Evolutionary conservation across 2,888 invertebrate species (phyloP).

Genomic region (Zaprionus lineosus): DNA sequence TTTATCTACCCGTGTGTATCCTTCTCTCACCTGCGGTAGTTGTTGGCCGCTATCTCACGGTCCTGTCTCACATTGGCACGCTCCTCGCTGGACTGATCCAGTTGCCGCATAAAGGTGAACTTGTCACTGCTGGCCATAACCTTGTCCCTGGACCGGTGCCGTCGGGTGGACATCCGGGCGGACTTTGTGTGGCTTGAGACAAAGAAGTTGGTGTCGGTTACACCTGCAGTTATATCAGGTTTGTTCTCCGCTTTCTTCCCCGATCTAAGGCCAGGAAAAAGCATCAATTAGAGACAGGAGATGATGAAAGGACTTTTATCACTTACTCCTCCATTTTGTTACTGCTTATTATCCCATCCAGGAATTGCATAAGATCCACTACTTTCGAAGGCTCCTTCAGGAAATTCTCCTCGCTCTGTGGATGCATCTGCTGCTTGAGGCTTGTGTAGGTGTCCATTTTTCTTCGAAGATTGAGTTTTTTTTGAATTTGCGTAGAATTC

Average conservation of each 20-base stretch:
- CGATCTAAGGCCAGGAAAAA: too few relatives aligned
- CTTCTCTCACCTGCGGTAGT: conserved; percentile 49
- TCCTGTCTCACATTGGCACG: conserved; percentile 16
- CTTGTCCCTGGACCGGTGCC: neutral
- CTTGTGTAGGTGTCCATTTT: neutral
- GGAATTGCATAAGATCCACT: conserved; percentile 11
- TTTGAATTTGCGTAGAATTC: too few relatives aligned
- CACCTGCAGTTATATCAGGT: conserved; percentile 1
- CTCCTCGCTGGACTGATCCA: conserved; percentile 18
- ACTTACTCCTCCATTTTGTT: conserved; percentile 47
- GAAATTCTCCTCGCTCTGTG: conserved; percentile 34
- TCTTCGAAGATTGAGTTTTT: neutral
- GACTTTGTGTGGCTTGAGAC: neutral
- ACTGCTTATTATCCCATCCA: conserved; percentile 13
- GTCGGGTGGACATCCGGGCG: neutral
- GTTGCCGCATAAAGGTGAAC: conserved; percentile 50
- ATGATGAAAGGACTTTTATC: neutral
- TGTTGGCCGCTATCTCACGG: conserved; percentile 36
- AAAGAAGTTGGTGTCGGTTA: conserved; percentile 15
- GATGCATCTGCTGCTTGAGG: too few relatives aligned
- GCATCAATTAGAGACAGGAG: too few relatives aligned
- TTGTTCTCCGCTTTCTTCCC: too few relatives aligned
- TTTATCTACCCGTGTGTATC: too few relatives aligned
- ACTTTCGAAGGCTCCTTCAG: conserved; percentile 28
- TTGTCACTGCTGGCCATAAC: neutral